Percentiles rank a stretch among this genome's conserved stretches.
These are phyloP conservation scores for Danaus chrysippus DNA, from an alignment of 2,888 invertebrate genomes.

Conservation along the genomic window DNA sequence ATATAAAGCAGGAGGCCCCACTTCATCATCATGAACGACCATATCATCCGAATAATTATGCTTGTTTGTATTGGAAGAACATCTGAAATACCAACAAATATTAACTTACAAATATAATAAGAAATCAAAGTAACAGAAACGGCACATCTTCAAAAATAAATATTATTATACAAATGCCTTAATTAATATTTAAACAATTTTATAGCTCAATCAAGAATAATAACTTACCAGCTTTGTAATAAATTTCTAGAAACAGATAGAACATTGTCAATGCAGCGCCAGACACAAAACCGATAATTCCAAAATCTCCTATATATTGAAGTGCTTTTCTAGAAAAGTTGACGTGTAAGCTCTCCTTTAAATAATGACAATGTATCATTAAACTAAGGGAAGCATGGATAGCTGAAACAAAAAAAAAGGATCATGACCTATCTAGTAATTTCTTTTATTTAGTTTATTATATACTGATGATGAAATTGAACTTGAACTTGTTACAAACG, in stretches of 20 bases:
- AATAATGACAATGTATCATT: slow-evolving; percentile 66
- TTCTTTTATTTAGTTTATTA: not conserved
- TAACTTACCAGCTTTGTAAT: slow-evolving; percentile 66
- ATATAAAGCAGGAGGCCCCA: slow-evolving; percentile 72
- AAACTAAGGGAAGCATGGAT: slow-evolving; percentile 58
- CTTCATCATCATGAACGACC: slow-evolving; percentile 77
- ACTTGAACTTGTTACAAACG: slow-evolving; percentile 14
- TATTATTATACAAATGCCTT: too few relatives aligned
- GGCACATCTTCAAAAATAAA: too few relatives aligned
- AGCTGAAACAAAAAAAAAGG: slow-evolving; percentile 43
- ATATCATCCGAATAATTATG: slow-evolving; percentile 68
- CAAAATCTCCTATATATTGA: slow-evolving; percentile 69
- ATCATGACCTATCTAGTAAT: slow-evolving; percentile 7
- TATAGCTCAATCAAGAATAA: not conserved
- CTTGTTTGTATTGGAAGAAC: slow-evolving; percentile 67
- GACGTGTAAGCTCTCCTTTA: slow-evolving; percentile 65
- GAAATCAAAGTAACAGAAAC: not conserved
- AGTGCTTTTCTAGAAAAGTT: slow-evolving; percentile 73
- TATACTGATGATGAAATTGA: not conserved
- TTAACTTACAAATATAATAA: slow-evolving; percentile 4
- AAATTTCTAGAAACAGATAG: slow-evolving; percentile 64
- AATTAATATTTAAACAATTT: not conserved
- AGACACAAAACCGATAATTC: slow-evolving; percentile 67
- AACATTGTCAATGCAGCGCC: slow-evolving; percentile 68
- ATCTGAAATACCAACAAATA: slow-evolving; percentile 44